These are phyloP conservation scores for Metacarcinus magister DNA, from an alignment of 2,888 invertebrate species.

Conservation along the genomic window DNA sequence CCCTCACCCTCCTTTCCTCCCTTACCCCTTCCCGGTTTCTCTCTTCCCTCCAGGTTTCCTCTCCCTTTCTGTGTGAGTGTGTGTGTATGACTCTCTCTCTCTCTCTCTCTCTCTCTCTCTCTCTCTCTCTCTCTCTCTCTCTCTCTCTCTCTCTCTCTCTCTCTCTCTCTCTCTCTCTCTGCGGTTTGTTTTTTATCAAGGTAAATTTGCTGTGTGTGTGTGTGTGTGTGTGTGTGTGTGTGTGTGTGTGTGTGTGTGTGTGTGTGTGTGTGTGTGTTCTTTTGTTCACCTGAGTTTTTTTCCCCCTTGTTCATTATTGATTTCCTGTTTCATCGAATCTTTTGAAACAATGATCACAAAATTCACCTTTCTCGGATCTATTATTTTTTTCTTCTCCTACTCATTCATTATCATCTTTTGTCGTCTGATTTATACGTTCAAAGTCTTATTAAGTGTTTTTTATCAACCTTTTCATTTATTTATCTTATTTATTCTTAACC, in stretches of 20 bases:
- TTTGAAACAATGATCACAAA: neutral
- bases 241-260: slow-evolving; percentile 26
- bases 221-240: slow-evolving; percentile 14
- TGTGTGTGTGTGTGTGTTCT: slow-evolving; percentile 26
- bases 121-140: slow-evolving; percentile 17
- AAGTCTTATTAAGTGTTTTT: neutral
- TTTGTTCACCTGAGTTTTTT: neutral
- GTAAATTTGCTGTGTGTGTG: neutral
- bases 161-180: slow-evolving; percentile 7
- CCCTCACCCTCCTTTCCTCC: neutral
- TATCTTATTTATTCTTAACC: too few species aligned
- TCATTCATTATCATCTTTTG: neutral
- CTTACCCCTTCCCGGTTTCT: neutral
- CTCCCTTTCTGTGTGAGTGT: neutral
- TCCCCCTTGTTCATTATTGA: neutral
- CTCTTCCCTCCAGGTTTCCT: neutral
- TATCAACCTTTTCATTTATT: neutral
- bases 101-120: slow-evolving; percentile 1
- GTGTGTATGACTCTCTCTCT: neutral
- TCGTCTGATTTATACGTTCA: too few species aligned
- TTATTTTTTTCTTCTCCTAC: neutral
- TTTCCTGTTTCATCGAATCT: neutral
- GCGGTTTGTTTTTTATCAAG: too few species aligned
- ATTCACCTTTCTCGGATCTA: neutral
- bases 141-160: slow-evolving; percentile 47